phyloP scores from a whole-genome alignment of 2,888 invertebrate genomes.

The Elmis aenea region DNA sequence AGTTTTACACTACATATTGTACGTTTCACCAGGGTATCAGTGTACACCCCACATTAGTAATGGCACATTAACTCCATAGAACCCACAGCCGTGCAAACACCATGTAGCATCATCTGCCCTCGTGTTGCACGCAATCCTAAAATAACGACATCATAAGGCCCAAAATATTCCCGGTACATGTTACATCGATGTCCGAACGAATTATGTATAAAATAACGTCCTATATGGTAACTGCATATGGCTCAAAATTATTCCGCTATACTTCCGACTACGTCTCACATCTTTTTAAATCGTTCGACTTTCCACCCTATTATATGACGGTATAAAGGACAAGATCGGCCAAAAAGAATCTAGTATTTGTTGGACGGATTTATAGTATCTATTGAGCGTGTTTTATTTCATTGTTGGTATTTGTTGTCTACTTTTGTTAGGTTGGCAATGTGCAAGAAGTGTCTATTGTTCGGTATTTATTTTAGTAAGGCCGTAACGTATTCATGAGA shows the following conservation, averaged over 20 bases:
- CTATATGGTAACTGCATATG: slow-evolving; percentile 39
- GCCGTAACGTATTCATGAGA: slow-evolving; percentile 44
- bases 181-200: slow-evolving; percentile 44
- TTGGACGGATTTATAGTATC: slow-evolving; percentile 46
- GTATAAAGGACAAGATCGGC: slow-evolving; percentile 10
- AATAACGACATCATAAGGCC: slow-evolving; percentile 19
- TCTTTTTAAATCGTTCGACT: slow-evolving; percentile 3
- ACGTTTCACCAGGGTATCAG: slow-evolving; percentile 33
- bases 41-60: slow-evolving; percentile 47
- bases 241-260: slow-evolving; percentile 43
- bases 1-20: slow-evolving; percentile 39
- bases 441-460: slow-evolving; percentile 47
- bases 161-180: slow-evolving; percentile 26
- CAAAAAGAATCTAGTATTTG: slow-evolving; percentile 43
- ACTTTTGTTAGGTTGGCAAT: slow-evolving; percentile 46
- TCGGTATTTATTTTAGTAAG: slow-evolving; percentile 48
- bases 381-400: slow-evolving; percentile 50
- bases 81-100: slow-evolving; percentile 45
- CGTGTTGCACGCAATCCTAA: slow-evolving; percentile 12
- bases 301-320: slow-evolving; percentile 7
- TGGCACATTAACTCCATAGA: slow-evolving; percentile 48
- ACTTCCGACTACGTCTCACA: slow-evolving; percentile 18
- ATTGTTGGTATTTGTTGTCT: slow-evolving; percentile 49
- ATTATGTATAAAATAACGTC: slow-evolving; percentile 38
- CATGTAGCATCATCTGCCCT: slow-evolving; percentile 36